These are phyloP conservation scores for Halyomorpha halys DNA, from an alignment of 1,140 invertebrate species.

Conservation along the genomic window DNA sequence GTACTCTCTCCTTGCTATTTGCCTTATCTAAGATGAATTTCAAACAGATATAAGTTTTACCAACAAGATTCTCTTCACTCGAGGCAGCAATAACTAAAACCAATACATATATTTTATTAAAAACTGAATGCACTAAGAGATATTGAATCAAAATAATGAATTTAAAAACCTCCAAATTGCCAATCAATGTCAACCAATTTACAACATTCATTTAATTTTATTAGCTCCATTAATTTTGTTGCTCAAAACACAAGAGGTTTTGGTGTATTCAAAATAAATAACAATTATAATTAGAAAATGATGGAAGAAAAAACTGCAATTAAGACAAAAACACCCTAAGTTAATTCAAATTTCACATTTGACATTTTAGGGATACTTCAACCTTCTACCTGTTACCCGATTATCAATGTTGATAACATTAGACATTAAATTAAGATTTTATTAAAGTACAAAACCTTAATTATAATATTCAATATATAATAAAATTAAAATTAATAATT, in stretches of 20 bases:
- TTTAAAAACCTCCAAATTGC: slow-evolving; percentile 17
- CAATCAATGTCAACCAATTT: slow-evolving; percentile 19
- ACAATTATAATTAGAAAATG: no score
- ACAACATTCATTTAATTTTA: neutral
- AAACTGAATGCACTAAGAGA: neutral
- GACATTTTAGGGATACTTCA: no score
- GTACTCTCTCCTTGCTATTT: neutral
- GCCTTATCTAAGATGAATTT: neutral
- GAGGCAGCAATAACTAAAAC: slow-evolving; percentile 17
- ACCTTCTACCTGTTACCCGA: no score
- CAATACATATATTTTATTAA: neutral
- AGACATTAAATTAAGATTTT: no score
- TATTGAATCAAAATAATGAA: neutral
- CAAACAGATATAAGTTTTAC: slow-evolving; percentile 1
- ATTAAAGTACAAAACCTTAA: no score
- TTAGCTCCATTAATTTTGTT: neutral
- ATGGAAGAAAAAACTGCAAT: no score
- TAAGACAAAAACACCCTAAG: no score
- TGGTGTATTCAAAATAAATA: no score
- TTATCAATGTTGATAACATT: no score
- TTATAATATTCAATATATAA: no score
- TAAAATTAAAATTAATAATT: no score
- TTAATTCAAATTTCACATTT: no score
- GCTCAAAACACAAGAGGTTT: neutral
- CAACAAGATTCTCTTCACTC: slow-evolving; percentile 13